Conservation (phyloP, 30 jellyfish, hydroid and myxozoan species). For the Chironex yamaguchii region DNA sequence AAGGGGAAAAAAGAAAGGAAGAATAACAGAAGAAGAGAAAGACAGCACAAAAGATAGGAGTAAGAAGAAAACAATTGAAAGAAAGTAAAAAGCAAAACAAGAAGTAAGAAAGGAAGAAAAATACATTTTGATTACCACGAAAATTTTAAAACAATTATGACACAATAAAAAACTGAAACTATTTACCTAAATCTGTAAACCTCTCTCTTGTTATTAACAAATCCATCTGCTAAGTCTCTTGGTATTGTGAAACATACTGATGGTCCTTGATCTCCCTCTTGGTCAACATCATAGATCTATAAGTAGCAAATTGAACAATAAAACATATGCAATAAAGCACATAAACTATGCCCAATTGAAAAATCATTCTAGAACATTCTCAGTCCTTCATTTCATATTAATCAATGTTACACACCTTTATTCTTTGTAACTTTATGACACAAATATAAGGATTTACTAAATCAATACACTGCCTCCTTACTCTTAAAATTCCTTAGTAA, state of each 20-base stretch:
- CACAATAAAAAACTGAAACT: not conserved
- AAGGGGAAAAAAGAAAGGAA: too few species aligned
- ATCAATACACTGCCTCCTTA: too few species aligned
- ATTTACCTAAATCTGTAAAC: slow-evolving; percentile 75
- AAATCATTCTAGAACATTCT: not conserved
- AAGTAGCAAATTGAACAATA: not conserved
- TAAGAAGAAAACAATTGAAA: too few species aligned
- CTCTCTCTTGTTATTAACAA: slow-evolving; percentile 83
- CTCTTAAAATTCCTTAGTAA: too few species aligned
- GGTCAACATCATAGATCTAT: slow-evolving; percentile 79
- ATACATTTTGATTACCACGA: too few species aligned
- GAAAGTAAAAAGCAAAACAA: too few species aligned
- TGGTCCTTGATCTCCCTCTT: slow-evolving; percentile 59
- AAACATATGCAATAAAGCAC: not conserved
- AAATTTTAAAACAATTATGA: not conserved
- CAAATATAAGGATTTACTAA: too few species aligned
- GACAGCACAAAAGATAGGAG: too few species aligned
- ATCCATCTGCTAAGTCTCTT: slow-evolving; percentile 80
- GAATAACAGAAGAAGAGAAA: too few species aligned
- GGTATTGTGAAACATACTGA: slow-evolving; percentile 76
- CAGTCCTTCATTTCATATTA: not conserved
- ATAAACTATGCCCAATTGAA: not conserved
- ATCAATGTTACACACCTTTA: too few species aligned
- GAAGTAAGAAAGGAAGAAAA: too few species aligned
- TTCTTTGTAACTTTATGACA: too few species aligned